phyloP scores from a whole-genome alignment of 2,113 vertebrate genomes.

The Hyla sarda region DNA sequence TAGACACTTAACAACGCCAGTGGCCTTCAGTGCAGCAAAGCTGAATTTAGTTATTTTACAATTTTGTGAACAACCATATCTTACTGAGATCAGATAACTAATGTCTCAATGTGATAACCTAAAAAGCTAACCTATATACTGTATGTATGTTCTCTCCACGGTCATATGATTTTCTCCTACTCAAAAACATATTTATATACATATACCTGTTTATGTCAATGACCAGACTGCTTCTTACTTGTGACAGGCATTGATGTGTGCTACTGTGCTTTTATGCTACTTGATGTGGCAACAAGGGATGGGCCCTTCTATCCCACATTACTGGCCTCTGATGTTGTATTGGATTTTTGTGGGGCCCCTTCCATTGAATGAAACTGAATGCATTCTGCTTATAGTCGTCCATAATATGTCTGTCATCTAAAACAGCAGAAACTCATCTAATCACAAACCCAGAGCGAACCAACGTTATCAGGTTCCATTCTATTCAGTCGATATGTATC shows the following conservation, averaged over 20 bases:
- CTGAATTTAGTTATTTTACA: not conserved
- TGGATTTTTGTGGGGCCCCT: not conserved
- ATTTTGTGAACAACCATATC: not conserved
- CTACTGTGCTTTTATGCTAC: not conserved
- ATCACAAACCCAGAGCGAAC: not conserved
- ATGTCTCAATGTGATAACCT: not conserved
- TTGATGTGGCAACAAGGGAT: not conserved
- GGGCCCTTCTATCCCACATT: not conserved
- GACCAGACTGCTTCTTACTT: no score
- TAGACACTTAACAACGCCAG: conserved; percentile 7
- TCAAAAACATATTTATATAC: no score
- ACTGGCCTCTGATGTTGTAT: not conserved
- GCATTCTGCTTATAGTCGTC: no score
- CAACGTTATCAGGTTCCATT: not conserved
- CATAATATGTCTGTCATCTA: not conserved
- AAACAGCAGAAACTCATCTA: not conserved
- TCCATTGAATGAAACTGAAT: not conserved
- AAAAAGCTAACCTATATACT: not conserved
- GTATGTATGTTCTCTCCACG: no score
- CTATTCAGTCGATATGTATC: not conserved
- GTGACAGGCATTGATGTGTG: not conserved
- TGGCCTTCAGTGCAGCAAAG: not conserved
- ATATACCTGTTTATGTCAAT: no score
- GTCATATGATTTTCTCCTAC: no score
- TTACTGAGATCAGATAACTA: not conserved